Base-by-base conservation (phyloP, 2,888 invertebrate genomes). In the Dynastes hyllus region DNA sequence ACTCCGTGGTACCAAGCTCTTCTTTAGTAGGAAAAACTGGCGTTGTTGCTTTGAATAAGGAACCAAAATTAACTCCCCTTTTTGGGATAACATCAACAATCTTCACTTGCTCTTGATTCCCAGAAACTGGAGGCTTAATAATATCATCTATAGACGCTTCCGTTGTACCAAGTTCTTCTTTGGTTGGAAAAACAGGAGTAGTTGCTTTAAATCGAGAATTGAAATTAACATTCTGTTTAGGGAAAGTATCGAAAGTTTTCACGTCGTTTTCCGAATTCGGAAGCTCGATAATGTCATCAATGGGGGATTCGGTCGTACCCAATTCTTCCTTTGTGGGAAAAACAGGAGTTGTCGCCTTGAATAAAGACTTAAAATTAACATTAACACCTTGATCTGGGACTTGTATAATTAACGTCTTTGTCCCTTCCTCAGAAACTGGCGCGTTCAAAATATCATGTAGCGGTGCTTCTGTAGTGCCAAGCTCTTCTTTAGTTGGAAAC, bases 351-450 rank as follows among this genome's bases (percentile, higher is more conserved):
- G 80, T 80, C 3, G 71, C 75, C 66, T 78, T 78, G 53, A 78
- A 80, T 13, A 78, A 73, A 13, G 79, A 79, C 16, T 79, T 79
- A 58, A 79, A 79, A 75, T 79, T 79, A 55, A 79, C 77, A 6
- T 71, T 45, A 2, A 45, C 11, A 9, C 45, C 51, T 11, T 13
- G 8, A 40, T 40, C n/a, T n/a, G 40, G 40, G n/a, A 50, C 45
- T 6, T 2, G 8, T 16, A 37, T 32, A 16, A 16, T 4, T 1
- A 13, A 3, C 29, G n/a, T 9, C n/a, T 58, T 71, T 9, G 8
- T 45, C 22, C 13, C 58, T 2, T 32, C n/a, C 6, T 58, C 16
- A 9, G 8, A 16, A 45, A 37, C 6, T 2, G 75, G 79, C 4
- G 71, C 73, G n/a, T 40, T 51, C 6, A 79, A 50, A 32, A 79